Base-by-base conservation (phyloP, 2,113 vertebrate species). In the Clarias macrocephalus region DNA sequence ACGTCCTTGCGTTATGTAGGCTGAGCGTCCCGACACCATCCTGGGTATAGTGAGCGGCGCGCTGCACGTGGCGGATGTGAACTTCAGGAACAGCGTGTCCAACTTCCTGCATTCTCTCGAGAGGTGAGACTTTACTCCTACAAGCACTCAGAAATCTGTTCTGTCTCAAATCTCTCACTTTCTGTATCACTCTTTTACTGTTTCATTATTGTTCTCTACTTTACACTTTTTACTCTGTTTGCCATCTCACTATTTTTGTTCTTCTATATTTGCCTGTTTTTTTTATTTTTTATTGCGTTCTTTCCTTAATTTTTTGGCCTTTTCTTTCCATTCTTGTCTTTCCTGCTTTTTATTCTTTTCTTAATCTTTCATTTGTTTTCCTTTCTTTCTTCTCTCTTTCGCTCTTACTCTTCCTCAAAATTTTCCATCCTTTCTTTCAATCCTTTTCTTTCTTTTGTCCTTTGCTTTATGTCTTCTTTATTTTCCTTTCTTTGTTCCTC, bases 51-150 rank as follows among this genome's bases (percentile, higher is more conserved):
- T 99, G 68, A 98, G 96, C 83, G 98, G 98, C 21, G 98, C 98
- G 75, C 96, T 99, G 42, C 98, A 99, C 0, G 97, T 99, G 88
- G 98, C 98, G 7, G 98, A 99, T 11, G 96, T 98, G 30, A 97
- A 93, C 93, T 91, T 99, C 13, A 93, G 98, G 52, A 99, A 99
- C 91, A 99, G 98, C 3, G 95, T 99, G 89, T 99, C 98, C 86
- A 99, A 98, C 93, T 99, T 99, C 91, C 95, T 99, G 88, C 98
- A 99, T 91, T 99, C 98, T 57, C 93, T 99, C 76, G 98, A 99
- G 92, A 98, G 98, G 98, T 99, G 94, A 85, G 18, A 21, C 6
- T 2, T 2, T 25, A 25, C 10, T 13, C 7, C 82, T 18, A 19
- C 12, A 37, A 1, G 19, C 3, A 52, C 33, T 73, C 4, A 73